Evolutionary conservation across 1,140 invertebrate species (phyloP), one percentile per base, ranked within the genome.

Genomic region (Episyrphus balteatus): DNA sequence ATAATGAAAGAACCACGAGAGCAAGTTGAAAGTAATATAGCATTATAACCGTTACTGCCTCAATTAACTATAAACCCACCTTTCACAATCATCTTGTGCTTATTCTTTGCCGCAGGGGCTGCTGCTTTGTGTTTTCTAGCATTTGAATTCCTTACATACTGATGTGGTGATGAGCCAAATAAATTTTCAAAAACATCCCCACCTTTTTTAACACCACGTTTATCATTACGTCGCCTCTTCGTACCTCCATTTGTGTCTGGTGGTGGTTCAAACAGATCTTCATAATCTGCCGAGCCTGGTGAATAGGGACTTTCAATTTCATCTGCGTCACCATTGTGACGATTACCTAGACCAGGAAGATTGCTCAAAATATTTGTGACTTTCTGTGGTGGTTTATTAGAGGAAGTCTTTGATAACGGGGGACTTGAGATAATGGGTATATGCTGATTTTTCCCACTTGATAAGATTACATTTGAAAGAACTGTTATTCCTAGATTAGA

Each of bases 241-340:
- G 10, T 41, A 3, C 21, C 34, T 31, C 52, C 48, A 21, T 51
- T 46, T 5, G 52, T 54, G 21, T 74, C 74, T n/a, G 72, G 70
- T 15, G 86, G 86, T 21, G 88, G 86, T 69, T 88, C 85, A 70
- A 90, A 90, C 33, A 90, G 73, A 63, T 89, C 88, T 57, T 88
- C 84, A 55, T 85, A 88, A 58, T 90, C 81, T 51, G 80, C 84
- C 3, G 84, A 86, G 19, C 83, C 86, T 0, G 87, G 86, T 18
- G 86, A 89, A 69, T 89, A 89, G 0, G 88, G 88, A 11, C 86
- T 89, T 43, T 86, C 81, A 55, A 73, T 83, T 33, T 84, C 86
- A 31, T 33, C 52, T 49, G 55, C 50, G 49, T 47, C 18, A 62
- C 73, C 33, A 64, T 48, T 62, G 6, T 59, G 21, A 26, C 21